Base-by-base conservation (phyloP, 30 jellyfish, hydroid and myxozoan genomes). In the Clytia hemisphaerica region DNA sequence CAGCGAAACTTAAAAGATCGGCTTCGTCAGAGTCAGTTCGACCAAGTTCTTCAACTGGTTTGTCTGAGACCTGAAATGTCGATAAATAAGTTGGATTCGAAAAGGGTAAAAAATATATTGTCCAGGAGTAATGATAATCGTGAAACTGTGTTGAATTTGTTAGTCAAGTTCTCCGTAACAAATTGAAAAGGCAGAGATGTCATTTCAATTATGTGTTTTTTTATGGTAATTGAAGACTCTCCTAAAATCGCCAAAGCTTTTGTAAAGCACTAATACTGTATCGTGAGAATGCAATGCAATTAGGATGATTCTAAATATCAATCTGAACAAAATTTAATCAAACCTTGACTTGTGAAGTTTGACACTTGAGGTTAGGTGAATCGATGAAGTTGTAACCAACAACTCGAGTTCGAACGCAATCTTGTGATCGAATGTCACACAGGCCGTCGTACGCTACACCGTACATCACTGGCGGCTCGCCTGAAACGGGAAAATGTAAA, bases 381-480 rank as follows among this genome's bases (percentile, higher is more conserved):
- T 86, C 94, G 31, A 86, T n/a, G 58, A 86, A 86, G 55, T 86
- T 70, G 16, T 37, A 30, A 12, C 96, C 96, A 44, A 77, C 35
- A 6, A 86, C 87, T 26, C 96, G 53, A 0, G 80, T 51, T 15
- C 87, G 68, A 31, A 63, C 47, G 77, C 96, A 86, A 22, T 78
- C 96, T 72, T 86, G 67, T 29, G 65, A 65, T 48, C 93, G 49
- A 35, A 86, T 32, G 37, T 86, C 96, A 46, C 96, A 86, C 18
- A 78, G 55, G 9, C 94, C 94, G n/a, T 45, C 72, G 10, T 48
- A 15, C 18, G 57, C 91, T 30, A 45, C 61, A 31, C 71, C 49
- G 22, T 16, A 12, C 15, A 86, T 70, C 32, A 67, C 65, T n/a
- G 96, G 94, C 37, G 78, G 16, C 15, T 65, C 69, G 2, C 72